Evolutionary conservation across 2,797 vertebrate genomes (phyloP), one percentile per base, ranked within the genome.

Genomic region (Coracias cyanogaster): DNA sequence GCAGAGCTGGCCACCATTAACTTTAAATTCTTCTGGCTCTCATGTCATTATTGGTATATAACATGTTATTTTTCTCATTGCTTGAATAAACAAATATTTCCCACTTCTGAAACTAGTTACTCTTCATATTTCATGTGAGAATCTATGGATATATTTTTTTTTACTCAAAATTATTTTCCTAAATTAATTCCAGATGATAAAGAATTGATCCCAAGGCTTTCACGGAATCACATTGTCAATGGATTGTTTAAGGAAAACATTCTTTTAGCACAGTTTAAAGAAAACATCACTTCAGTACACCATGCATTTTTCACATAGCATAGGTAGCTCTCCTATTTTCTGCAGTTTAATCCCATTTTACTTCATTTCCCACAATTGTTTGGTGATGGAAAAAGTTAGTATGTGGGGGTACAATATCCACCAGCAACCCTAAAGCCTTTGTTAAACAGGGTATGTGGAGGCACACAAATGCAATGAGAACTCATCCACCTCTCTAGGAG

Each of bases 251-350:
- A 87, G 92, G 90, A 48, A 90, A 95, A 90, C 21, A 33, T 66
- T 82, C 93, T 89, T 84, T 88, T 93, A 88, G 80, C 73, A 87
- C 83, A 46, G 94, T 91, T 82, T 88, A 82, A 93, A 89, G 80
- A 89, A 96, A 86, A 60, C 37, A 25, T 95, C 66, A 67, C 86
- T 89, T 93, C 77, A 67, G 77, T n/a, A 70, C 85, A 64, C 80
- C 67, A 28, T 54, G 43, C 66, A 29, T 49, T 92, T 76, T 51
- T 88, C 69, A 78, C n/a, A 83, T 67, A 67, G 61, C 46, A 45
- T 95, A 94, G 82, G 81, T 65, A 65, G 82, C 94, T 97, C 48
- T 14, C 79, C 24, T n/a, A 67, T 86, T 93, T 88, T 71, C 52
- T 94, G 66, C 64, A 6, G 61, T 71, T 92, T 71, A 82, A 64